Base-by-base conservation (phyloP, 2,797 vertebrate genomes). In the Spatula versicolor region DNA sequence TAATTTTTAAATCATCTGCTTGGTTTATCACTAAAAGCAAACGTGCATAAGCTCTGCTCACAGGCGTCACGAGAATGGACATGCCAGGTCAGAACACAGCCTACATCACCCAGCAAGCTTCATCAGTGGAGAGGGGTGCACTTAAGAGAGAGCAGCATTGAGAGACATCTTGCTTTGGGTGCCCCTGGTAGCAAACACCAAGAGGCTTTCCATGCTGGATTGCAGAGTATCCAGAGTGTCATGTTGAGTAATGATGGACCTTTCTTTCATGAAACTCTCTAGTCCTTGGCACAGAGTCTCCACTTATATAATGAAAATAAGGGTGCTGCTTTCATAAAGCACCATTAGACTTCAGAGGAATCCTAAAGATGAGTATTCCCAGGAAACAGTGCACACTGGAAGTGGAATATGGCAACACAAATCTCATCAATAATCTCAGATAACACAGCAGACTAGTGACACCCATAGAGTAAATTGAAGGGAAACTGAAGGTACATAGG, bases 301-400 rank as follows among this genome's bases (percentile, higher is more conserved):
- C 82, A 66, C 64, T 80, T 80, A 50, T 50, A 33, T 4, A 26
- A n/a, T 21, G 35, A 84, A 39, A 88, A 85, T 88, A 88, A 66
- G 56, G 50, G 92, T 83, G 73, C 79, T 43, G 48, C 54, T 62
- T 35, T 81, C 79, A 77, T 68, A 83, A 91, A 93, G 67, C 13
- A 33, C 60, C 58, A 1, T 6, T 43, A 73, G 64, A 75, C 33
- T 71, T 91, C 2, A 25, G 60, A 89, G 45, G 46, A 66, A 88
- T 73, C 88, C 86, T 0, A 77, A 86, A 83, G 83, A 86, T 16
- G 6, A 82, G 22, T 33, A 23, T 16, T 91, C 74, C 69, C 55
- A 77, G 62, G 77, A 77, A 91, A 75, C 5, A 45, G 54, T 2
- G 19, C 64, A 59, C 28, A 4, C 1, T 67, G 46, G 79, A 85